A percentile compares a stretch with the other conserved stretches of the same genome.
phyloP scores from a whole-genome alignment of 2,797 vertebrate genomes.

The Champsocephalus gunnari region DNA sequence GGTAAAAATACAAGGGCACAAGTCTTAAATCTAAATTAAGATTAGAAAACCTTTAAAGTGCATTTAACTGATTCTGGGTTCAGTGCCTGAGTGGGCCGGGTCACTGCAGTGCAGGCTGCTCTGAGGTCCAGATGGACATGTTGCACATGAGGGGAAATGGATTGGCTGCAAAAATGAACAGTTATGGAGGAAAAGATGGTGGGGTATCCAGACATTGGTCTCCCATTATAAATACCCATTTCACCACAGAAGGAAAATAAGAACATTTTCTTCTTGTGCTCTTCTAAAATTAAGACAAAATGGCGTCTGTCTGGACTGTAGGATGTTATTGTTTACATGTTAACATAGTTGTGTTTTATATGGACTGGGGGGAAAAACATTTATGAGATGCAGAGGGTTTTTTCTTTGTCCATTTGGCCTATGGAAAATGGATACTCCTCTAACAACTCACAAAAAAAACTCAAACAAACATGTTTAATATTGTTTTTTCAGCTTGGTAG shows the following conservation, averaged over 20 bases:
- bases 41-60: background rate
- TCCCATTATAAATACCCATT: slow-evolving; percentile 80
- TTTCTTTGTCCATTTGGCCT: background rate
- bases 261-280: slow-evolving; percentile 76
- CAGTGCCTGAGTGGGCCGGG: slow-evolving; percentile 21
- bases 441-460: no score
- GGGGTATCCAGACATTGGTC: slow-evolving; percentile 71
- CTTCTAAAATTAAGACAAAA: slow-evolving; percentile 73
- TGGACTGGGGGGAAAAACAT: background rate
- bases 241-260: slow-evolving; percentile 77
- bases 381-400: background rate
- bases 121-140: slow-evolving; percentile 67
- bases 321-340: slow-evolving; percentile 58
- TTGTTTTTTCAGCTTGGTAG: background rate
- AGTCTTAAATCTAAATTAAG: slow-evolving; percentile 18
- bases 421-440: background rate
- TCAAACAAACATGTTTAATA: background rate
- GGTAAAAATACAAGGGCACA: slow-evolving; percentile 49
- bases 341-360: slow-evolving; percentile 36
- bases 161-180: slow-evolving; percentile 74
- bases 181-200: slow-evolving; percentile 72
- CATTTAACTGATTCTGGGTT: background rate
- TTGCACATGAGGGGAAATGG: slow-evolving; percentile 67
- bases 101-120: slow-evolving; percentile 40
- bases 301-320: slow-evolving; percentile 51